These are phyloP conservation scores for Calyptommatus sinebrachiatus DNA, from an alignment of 2,113 vertebrate species.

Conservation along the genomic window DNA sequence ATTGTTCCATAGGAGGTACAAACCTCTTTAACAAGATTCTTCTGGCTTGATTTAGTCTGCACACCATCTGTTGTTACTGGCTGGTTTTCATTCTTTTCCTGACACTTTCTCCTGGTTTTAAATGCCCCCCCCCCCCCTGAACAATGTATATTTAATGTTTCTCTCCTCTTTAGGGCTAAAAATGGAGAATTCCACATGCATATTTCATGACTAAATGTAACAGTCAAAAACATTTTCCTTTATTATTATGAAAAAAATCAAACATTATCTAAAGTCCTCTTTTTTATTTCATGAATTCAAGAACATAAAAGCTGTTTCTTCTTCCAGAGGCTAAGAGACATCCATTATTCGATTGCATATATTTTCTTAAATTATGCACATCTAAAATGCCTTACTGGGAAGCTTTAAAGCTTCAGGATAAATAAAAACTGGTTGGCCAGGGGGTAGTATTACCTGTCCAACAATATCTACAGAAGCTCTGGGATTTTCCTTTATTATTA, in stretches of 20 bases:
- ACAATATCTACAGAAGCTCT: background rate
- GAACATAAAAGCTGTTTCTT: constrained; percentile 10
- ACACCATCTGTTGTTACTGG: constrained; percentile 20
- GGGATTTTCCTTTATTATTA: background rate
- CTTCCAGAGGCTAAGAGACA: constrained; percentile 15
- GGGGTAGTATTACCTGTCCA: background rate
- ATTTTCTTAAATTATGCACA: constrained; percentile 24
- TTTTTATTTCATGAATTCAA: constrained; percentile 2
- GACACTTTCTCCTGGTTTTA: constrained; percentile 13
- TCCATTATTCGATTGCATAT: constrained; percentile 14
- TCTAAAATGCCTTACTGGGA: constrained; percentile 19
- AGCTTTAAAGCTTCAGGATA: background rate
- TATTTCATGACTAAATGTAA: constrained; percentile 21
- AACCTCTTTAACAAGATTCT: background rate
- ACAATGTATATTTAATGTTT: constrained; percentile 16
- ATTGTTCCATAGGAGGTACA: constrained; percentile 8
- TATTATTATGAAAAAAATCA: background rate
- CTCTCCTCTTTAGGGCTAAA: background rate
- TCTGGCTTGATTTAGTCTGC: constrained; percentile 10
- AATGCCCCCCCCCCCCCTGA: background rate
- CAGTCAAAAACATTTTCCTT: background rate
- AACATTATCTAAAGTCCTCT: background rate
- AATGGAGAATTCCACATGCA: constrained; percentile 13
- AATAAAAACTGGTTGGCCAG: background rate
- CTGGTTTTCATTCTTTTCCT: constrained; percentile 27